A percentile compares a stretch with the other conserved stretches of the same genome.
Evolutionary conservation across 2,888 invertebrate genomes (phyloP).

Genomic region (Morpho helenor): DNA sequence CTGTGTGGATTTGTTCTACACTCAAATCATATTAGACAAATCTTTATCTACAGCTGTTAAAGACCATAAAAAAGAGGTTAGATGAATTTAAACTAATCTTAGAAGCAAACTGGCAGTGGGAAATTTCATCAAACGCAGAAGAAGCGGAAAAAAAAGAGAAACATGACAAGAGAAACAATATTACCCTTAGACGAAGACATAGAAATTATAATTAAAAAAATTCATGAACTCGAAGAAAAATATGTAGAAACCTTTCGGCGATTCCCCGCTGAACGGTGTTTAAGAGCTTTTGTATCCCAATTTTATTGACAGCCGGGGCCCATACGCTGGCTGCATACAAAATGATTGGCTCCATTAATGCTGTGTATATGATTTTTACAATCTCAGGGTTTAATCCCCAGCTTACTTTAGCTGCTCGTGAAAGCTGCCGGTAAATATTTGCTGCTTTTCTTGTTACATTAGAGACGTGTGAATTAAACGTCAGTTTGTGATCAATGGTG

Average conservation of each 20-base stretch:
- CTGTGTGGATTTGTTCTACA: neutral
- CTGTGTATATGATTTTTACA: too few relatives aligned
- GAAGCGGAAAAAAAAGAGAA: neutral
- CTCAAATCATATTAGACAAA: neutral
- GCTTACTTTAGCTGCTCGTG: too few relatives aligned
- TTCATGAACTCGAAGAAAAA: neutral
- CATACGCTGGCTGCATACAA: too few relatives aligned
- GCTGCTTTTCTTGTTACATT: too few relatives aligned
- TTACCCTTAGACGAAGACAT: neutral
- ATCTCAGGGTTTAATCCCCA: too few relatives aligned
- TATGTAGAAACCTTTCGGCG: neutral
- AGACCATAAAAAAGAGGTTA: neutral
- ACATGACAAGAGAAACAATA: neutral
- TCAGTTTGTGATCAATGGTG: too few relatives aligned
- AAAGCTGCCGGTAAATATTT: too few relatives aligned
- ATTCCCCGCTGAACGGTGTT: too few relatives aligned
- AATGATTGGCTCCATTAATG: too few relatives aligned
- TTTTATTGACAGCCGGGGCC: too few relatives aligned
- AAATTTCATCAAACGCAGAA: neutral
- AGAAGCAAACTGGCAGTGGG: neutral
- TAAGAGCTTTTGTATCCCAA: too few relatives aligned
- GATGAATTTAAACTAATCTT: neutral
- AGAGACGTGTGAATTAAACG: too few relatives aligned
- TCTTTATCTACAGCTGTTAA: neutral
- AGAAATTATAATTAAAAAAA: neutral